These are phyloP conservation scores for Dryococelus australis DNA, from an alignment of 2,888 invertebrate species.

Conservation along the genomic window DNA sequence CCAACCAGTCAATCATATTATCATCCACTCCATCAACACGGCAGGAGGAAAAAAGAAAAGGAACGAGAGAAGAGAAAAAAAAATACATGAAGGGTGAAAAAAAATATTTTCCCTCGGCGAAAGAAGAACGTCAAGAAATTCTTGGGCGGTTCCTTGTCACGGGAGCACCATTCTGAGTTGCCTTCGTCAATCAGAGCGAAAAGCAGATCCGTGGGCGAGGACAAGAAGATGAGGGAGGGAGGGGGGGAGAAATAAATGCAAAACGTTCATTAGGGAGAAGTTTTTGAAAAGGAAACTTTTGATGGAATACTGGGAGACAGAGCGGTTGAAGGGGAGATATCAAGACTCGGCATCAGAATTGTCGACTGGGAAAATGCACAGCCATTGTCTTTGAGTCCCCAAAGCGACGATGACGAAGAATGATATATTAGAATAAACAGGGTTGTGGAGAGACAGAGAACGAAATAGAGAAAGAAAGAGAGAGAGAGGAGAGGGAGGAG, in stretches of 20 bases:
- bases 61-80: background rate
- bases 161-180: background rate
- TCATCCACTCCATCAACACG: constrained; percentile 25
- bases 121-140: background rate
- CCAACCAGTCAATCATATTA: constrained; percentile 24
- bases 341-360: constrained; percentile 9
- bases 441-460: constrained; percentile 32
- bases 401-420: constrained; percentile 43
- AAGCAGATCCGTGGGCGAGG: too few species aligned
- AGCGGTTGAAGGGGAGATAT: constrained; percentile 22
- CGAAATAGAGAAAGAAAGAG: too few species aligned
- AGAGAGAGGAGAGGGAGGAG: constrained; percentile 35
- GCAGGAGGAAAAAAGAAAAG: background rate
- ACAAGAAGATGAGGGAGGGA: background rate
- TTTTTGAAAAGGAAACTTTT: constrained; percentile 50
- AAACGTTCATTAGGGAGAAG: constrained; percentile 51
- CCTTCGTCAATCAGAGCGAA: constrained; percentile 2
- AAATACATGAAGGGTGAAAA: background rate
- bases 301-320: constrained; percentile 33
- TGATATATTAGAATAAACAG: constrained; percentile 47
- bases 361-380: constrained; percentile 29
- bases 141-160: constrained; percentile 16
- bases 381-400: constrained; percentile 30
- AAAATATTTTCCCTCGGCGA: background rate
- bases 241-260: constrained; percentile 30